phyloP scores from a whole-genome alignment of 2,113 vertebrate species.

The Seriola aureovittata region DNA sequence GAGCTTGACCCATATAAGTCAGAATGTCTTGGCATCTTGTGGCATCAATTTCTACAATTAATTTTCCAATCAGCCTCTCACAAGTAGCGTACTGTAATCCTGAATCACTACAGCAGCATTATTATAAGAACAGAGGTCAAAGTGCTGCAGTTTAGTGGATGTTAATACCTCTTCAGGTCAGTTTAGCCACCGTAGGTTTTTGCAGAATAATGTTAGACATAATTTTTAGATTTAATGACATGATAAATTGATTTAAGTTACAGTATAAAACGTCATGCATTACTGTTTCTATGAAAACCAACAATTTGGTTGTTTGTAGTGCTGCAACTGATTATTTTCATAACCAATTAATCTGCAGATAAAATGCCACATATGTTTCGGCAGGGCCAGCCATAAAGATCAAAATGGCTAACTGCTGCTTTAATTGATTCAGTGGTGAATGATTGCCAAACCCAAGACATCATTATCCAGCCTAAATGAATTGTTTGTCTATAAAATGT shows the following conservation, averaged over 20 bases:
- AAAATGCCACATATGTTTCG: background rate
- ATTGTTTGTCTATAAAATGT: background rate
- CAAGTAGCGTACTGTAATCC: background rate
- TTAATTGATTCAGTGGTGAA: background rate
- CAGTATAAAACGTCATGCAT: background rate
- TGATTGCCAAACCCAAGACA: background rate
- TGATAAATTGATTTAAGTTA: background rate
- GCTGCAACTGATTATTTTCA: background rate
- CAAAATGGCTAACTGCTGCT: background rate
- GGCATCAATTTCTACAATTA: background rate
- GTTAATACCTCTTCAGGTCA: background rate
- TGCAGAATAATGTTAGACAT: background rate
- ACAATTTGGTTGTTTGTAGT: background rate
- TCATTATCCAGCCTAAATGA: background rate
- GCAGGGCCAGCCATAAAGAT: background rate
- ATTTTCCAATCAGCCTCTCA: background rate
- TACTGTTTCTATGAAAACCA: background rate
- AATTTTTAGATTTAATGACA: background rate
- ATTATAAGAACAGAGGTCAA: background rate
- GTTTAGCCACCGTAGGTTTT: background rate
- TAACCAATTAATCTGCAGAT: slow-evolving; percentile 4
- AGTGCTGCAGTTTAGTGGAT: background rate
- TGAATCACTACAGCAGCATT: background rate
- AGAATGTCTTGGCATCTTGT: background rate
- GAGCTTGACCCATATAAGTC: rapidly evolving